Evolutionary conservation across 2,888 invertebrate species (phyloP), one percentile per base, ranked within the genome.

Genomic region (Dynastes hyllus): DNA sequence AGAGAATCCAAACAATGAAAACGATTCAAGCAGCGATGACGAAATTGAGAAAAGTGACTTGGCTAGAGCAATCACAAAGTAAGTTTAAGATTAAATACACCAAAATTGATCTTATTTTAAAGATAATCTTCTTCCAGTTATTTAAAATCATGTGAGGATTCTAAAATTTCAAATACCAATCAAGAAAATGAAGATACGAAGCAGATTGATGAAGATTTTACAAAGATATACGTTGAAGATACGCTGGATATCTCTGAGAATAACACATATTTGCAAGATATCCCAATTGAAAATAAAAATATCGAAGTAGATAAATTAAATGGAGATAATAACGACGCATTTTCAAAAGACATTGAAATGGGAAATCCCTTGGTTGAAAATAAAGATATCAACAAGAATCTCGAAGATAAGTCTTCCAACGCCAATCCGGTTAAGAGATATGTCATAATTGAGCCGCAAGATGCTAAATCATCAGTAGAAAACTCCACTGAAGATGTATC

Each of bases 1-100:
- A 70, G 37, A 69, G 29, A 45, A 71, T 76, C 76, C 77, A 76
- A 63, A 27, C 51, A 50, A 45, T 58, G 78, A 79, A 53, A 75
- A 73, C 65, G 53, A 58, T 45, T 50, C 9, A 63, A 78, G 9
- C 61, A 13, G 37, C 1, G 58, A 61, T 8, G 71, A 73, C 9
- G 29, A 63, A 55, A 53, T 76, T 22, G 40, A 51, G 8, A 29
- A 55, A 61, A 76, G 45, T 51, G 51, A 69, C 5, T 51, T 69
- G 27, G 69, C 69, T 51, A 50, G n/a, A 69, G 69, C 51, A 0
- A 51, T 69, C 51, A 69, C 51, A 5, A 69, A 51, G 69, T 69
- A 69, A 45, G 16, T 40, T 13, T 16, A 27, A 8, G 3, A 13
- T 0, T 22, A 45, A 66, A 13, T n/a, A n/a, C n/a, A 9, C 2